Evolutionary conservation across 23 tunicate species (phyloP).

Genomic region (Clavelina lepadiformis): DNA sequence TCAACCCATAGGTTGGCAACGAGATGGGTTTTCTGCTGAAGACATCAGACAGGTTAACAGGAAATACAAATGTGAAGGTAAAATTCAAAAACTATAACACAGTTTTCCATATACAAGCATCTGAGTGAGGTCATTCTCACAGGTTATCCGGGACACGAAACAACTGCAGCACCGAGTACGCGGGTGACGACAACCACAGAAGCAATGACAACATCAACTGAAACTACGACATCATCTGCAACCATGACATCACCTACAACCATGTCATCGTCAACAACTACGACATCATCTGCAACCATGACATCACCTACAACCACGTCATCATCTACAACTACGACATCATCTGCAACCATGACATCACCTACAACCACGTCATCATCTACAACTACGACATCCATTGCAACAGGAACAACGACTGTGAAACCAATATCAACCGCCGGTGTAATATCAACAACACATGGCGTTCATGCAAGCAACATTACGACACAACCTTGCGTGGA

Average conservation of each 20-base stretch:
- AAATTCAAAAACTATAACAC: background rate
- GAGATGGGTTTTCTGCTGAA: constrained; percentile 12
- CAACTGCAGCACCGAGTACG: no score
- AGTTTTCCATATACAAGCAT: background rate
- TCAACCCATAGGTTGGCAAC: constrained; percentile 5
- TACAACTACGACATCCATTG: background rate
- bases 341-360: no score
- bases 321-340: background rate
- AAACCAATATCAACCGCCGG: background rate
- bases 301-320: background rate
- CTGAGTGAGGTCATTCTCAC: no score
- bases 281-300: background rate
- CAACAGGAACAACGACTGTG: background rate
- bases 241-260: background rate
- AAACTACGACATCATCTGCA: background rate
- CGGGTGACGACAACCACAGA: background rate
- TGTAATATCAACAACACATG: no score
- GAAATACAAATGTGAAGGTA: constrained; percentile 25
- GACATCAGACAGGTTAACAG: constrained; percentile 26
- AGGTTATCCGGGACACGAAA: no score
- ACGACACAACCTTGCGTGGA: no score
- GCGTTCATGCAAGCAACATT: no score
- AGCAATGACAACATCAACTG: background rate
- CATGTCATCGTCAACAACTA: background rate
- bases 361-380: background rate